Evolutionary conservation across 2,888 invertebrate genomes (phyloP).

Genomic region (Drosophila barbarae): DNA sequence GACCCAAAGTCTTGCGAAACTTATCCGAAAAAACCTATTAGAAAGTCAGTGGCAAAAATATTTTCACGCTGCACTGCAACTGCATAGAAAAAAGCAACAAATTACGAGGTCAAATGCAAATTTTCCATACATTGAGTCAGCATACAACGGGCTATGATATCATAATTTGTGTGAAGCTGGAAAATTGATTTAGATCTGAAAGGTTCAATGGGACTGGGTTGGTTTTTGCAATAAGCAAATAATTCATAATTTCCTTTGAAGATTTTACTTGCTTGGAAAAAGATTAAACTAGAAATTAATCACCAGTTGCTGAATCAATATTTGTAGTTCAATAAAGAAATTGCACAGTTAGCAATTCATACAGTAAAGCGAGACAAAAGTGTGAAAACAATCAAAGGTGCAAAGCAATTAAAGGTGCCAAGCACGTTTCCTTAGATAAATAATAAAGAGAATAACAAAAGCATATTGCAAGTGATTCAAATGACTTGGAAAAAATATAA

Average conservation of each 20-base stretch:
- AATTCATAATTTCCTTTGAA: constrained; percentile 2
- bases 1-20: constrained; percentile 22
- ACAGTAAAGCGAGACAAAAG: background rate
- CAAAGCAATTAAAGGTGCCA: constrained; percentile 9
- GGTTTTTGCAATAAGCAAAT: constrained; percentile 1
- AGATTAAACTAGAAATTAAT: background rate
- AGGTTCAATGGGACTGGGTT: background rate
- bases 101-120: constrained; percentile 54
- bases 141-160: constrained; percentile 44
- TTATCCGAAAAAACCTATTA: constrained; percentile 22
- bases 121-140: constrained; percentile 43
- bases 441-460: background rate
- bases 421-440: constrained; percentile 6
- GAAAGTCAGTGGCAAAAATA: constrained; percentile 32
- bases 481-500: background rate
- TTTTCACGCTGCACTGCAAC: constrained; percentile 46
- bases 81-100: constrained; percentile 14
- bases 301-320: constrained; percentile 3
- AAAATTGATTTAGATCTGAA: constrained; percentile 21
- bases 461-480: background rate
- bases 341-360: background rate
- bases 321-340: background rate
- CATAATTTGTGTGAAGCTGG: constrained; percentile 40
- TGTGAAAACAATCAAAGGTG: constrained; percentile 6
- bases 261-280: constrained; percentile 1